Conservation (phyloP, 2,113 vertebrate species). For the Chlorodrepanis virens region DNA sequence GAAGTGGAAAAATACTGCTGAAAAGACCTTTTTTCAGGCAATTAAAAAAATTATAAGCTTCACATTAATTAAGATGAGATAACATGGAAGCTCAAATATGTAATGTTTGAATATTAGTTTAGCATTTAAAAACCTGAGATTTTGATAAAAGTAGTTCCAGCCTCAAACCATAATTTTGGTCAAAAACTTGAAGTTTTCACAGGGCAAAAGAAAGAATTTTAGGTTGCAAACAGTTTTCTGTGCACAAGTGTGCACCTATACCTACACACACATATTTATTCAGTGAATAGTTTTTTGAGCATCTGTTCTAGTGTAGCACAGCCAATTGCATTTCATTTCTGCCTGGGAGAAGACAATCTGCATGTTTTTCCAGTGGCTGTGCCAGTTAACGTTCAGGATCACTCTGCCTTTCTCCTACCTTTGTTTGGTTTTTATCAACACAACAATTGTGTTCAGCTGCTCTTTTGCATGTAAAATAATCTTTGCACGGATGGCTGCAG, state of each 20-base stretch:
- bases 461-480: not conserved
- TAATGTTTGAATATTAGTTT: not conserved
- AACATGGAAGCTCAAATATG: not conserved
- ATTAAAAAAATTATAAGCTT: not conserved
- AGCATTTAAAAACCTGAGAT: not conserved
- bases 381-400: not conserved
- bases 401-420: not conserved
- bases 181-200: not conserved
- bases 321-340: not conserved
- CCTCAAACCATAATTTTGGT: not conserved
- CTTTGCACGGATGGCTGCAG: not conserved
- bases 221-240: not conserved
- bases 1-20: not conserved
- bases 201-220: not conserved
- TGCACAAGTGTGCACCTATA: not conserved
- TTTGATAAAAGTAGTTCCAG: not conserved
- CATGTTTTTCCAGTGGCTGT: not conserved
- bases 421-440: conserved; percentile 8
- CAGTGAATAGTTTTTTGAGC: not conserved
- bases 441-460: conserved; percentile 52
- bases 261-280: not conserved
- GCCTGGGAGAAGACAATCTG: not conserved
- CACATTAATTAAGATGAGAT: not conserved
- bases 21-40: not conserved
- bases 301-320: not conserved